Evolutionary conservation across 2,888 invertebrate species (phyloP).

Genomic region (Thymelicus acteon): DNA sequence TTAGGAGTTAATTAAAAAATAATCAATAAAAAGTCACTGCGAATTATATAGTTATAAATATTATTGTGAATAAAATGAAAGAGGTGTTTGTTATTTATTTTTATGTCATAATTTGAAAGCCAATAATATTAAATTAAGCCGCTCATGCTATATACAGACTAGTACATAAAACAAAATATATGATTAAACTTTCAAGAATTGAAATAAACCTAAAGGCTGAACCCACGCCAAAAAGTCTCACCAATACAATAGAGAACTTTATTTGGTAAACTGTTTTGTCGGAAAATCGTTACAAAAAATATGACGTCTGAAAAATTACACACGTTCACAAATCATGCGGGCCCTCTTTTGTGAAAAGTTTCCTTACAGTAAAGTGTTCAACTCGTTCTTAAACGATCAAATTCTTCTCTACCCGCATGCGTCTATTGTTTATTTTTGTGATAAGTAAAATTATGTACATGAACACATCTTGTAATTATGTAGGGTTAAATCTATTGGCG

Average conservation of each 20-base stretch:
- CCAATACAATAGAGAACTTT: constrained; percentile 78
- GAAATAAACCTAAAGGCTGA: constrained; percentile 67
- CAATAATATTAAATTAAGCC: too few species aligned
- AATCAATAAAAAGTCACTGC: too few species aligned
- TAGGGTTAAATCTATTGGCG: too few species aligned
- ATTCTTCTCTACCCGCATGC: constrained; percentile 59
- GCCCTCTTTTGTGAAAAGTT: constrained; percentile 80
- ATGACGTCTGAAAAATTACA: constrained; percentile 85
- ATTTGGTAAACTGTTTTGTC: constrained; percentile 60
- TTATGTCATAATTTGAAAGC: too few species aligned
- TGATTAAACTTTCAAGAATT: constrained; percentile 72
- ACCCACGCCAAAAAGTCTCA: constrained; percentile 74
- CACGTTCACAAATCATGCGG: constrained; percentile 83
- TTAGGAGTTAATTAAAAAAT: too few species aligned
- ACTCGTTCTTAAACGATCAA: constrained; percentile 73
- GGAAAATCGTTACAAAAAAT: constrained; percentile 79
- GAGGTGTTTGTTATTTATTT: too few species aligned
- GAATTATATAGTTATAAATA: too few species aligned
- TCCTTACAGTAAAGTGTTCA: constrained; percentile 71
- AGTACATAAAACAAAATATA: constrained; percentile 46
- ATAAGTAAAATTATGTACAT: background rate
- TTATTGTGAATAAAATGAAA: too few species aligned
- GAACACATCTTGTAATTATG: background rate
- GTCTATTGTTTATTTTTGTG: constrained; percentile 51
- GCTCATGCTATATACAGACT: too few species aligned